phyloP scores from a whole-genome alignment of 1,140 invertebrate species.

The Mactra quadrangularis region DNA sequence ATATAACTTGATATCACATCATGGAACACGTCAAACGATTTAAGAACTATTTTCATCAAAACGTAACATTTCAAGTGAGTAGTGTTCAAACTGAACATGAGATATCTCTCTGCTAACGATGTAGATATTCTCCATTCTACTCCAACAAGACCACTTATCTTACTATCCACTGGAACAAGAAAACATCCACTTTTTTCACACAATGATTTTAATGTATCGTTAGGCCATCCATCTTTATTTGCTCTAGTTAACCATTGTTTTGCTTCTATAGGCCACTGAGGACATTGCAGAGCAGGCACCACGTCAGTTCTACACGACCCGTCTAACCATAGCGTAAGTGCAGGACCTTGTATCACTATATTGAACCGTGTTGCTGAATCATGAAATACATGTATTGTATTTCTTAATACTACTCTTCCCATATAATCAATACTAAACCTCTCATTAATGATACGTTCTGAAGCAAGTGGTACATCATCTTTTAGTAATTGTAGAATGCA shows the following conservation, averaged over 20 bases:
- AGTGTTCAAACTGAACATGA: constrained; percentile 22
- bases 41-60: constrained; percentile 9
- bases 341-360: constrained; percentile 9
- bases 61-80: constrained; percentile 14
- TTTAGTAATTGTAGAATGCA: background rate
- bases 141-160: background rate
- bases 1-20: background rate
- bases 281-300: background rate
- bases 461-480: background rate
- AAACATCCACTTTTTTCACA: constrained; percentile 1
- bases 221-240: background rate
- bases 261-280: background rate
- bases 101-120: constrained; percentile 4
- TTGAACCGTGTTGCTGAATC: background rate
- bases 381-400: background rate
- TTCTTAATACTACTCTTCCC: background rate
- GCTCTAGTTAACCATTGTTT: background rate
- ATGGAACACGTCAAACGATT: background rate
- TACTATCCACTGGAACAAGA: constrained; percentile 20
- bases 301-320: background rate
- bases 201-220: background rate
- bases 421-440: background rate
- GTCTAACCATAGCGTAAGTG: background rate
- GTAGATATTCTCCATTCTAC: constrained; percentile 25
- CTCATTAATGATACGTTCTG: background rate